Conservation (phyloP, 2,888 invertebrate species). For the Uloborus plumipes region DNA sequence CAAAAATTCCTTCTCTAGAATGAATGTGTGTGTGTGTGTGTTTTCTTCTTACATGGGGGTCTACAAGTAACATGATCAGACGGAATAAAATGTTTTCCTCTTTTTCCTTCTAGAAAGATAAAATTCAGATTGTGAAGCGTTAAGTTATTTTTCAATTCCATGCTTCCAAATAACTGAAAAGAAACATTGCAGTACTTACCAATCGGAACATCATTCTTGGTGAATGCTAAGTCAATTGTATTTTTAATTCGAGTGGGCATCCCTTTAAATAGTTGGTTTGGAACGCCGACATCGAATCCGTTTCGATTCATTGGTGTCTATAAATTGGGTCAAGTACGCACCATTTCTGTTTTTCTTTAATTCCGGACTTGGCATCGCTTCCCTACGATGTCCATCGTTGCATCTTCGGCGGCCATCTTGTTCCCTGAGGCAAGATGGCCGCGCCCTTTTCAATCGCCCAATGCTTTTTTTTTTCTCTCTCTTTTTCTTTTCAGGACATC, state of each 20-base stretch:
- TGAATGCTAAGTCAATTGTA: slow-evolving; percentile 31
- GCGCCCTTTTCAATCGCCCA: slow-evolving; percentile 39
- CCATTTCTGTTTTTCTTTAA: slow-evolving; percentile 9
- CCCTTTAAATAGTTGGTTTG: slow-evolving; percentile 50
- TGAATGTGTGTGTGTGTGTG: too few relatives aligned
- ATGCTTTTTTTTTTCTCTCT: background rate
- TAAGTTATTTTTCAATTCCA: too few relatives aligned
- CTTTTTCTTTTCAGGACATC: slow-evolving; percentile 35
- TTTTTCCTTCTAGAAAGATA: too few relatives aligned
- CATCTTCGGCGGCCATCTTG: background rate
- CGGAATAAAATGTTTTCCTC: too few relatives aligned
- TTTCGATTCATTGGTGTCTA: slow-evolving; percentile 49
- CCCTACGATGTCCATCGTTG: slow-evolving; percentile 31
- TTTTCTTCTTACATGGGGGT: too few relatives aligned
- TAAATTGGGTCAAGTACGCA: slow-evolving; percentile 61
- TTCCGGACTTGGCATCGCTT: slow-evolving; percentile 17
- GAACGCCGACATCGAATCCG: slow-evolving; percentile 45
- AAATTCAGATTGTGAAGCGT: too few relatives aligned
- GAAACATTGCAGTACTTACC: slow-evolving; percentile 28
- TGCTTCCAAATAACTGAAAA: too few relatives aligned
- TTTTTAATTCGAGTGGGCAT: slow-evolving; percentile 7
- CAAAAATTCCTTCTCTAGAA: too few relatives aligned
- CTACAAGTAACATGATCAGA: too few relatives aligned
- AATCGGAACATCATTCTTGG: slow-evolving; percentile 41
- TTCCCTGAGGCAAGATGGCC: slow-evolving; percentile 22